Percentiles rank a stretch among this genome's conserved stretches.
Conservation (phyloP, 2,888 invertebrate species). For the Macrosiphum euphorbiae region DNA sequence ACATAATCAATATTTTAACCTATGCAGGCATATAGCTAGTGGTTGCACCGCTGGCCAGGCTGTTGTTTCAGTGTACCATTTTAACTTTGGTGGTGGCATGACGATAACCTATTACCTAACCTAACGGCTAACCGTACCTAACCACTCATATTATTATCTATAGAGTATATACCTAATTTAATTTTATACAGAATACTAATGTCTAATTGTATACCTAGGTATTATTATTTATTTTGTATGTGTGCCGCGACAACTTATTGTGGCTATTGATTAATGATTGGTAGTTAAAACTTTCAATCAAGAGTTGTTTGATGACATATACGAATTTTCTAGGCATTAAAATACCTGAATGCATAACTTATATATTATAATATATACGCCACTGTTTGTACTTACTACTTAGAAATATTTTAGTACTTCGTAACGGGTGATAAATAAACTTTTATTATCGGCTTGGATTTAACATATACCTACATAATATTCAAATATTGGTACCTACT, state of each 20-base stretch:
- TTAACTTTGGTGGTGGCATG: not conserved
- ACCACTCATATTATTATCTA: not conserved
- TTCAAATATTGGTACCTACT: too few species aligned
- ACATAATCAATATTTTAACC: not conserved
- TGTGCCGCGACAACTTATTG: not conserved
- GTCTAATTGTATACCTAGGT: not conserved
- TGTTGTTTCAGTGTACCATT: not conserved
- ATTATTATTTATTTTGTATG: not conserved
- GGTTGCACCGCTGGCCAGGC: not conserved
- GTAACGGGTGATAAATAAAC: too few species aligned
- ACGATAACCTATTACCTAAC: not conserved
- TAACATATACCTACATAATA: too few species aligned
- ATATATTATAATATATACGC: too few species aligned
- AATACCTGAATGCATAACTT: too few species aligned
- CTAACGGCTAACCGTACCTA: not conserved
- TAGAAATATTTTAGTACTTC: too few species aligned
- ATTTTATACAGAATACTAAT: not conserved
- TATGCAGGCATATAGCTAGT: not conserved
- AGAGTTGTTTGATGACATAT: too few species aligned
- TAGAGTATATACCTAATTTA: not conserved
- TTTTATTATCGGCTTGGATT: too few species aligned
- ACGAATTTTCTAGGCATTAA: too few species aligned
- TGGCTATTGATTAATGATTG: too few species aligned
- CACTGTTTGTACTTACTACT: too few species aligned
- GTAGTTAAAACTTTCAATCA: too few species aligned